A percentile compares a stretch with the other conserved stretches of the same genome.
These are phyloP conservation scores for Marasmarcha lunaedactyla DNA, from an alignment of 2,888 invertebrate species.

Conservation along the genomic window DNA sequence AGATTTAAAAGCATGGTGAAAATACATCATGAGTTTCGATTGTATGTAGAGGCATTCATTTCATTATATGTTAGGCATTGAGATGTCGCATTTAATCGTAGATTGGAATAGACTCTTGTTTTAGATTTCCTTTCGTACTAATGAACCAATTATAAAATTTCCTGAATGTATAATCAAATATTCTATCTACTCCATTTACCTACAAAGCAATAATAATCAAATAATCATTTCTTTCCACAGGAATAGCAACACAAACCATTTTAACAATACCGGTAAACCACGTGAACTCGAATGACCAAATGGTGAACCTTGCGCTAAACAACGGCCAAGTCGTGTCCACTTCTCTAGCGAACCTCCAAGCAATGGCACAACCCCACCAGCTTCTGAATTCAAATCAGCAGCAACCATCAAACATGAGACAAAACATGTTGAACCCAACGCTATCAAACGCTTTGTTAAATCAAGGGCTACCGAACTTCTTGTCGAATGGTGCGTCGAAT, in stretches of 20 bases:
- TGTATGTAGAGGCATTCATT: too few relatives aligned
- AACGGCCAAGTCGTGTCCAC: slow-evolving; percentile 90
- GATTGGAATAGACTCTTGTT: too few relatives aligned
- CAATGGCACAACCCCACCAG: slow-evolving; percentile 80
- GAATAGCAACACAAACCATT: slow-evolving; percentile 95
- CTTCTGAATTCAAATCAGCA: slow-evolving; percentile 73
- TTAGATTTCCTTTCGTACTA: too few relatives aligned
- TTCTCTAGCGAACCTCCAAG: slow-evolving; percentile 82
- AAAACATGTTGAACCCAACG: slow-evolving; percentile 69
- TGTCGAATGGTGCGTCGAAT: slow-evolving; percentile 76
- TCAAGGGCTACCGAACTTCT: slow-evolving; percentile 77
- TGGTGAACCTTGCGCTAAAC: slow-evolving; percentile 84
- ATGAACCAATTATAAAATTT: too few relatives aligned
- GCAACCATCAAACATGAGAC: slow-evolving; percentile 49
- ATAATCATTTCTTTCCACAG: slow-evolving; percentile 65
- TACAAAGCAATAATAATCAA: too few relatives aligned
- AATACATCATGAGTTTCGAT: too few relatives aligned
- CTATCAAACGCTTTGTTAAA: slow-evolving; percentile 79
- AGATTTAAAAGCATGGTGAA: too few relatives aligned
- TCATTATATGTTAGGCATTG: too few relatives aligned
- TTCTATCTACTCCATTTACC: too few relatives aligned
- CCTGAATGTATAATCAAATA: too few relatives aligned
- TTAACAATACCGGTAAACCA: slow-evolving; percentile 94
- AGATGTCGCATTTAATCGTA: too few relatives aligned
- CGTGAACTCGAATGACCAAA: slow-evolving; percentile 80